These are phyloP conservation scores for Phylloscopus trochiloides DNA, from an alignment of 2,113 vertebrate species.

Conservation along the genomic window DNA sequence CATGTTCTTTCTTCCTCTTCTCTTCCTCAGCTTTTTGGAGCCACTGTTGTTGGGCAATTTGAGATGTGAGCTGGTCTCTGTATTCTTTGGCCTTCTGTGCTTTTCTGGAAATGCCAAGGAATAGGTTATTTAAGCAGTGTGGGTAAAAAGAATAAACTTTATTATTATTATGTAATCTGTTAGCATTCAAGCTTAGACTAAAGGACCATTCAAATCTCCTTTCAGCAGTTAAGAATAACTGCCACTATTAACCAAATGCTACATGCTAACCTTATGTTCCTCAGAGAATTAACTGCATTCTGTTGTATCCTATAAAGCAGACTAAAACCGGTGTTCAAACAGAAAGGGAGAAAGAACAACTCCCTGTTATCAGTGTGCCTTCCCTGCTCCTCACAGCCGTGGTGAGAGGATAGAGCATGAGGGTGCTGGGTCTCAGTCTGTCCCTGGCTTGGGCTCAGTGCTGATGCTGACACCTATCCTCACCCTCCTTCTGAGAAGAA, in stretches of 20 bases:
- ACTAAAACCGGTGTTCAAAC: background rate
- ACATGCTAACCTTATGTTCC: background rate
- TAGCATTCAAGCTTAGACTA: background rate
- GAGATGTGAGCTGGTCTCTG: conserved; percentile 77
- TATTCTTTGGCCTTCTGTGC: conserved; percentile 60
- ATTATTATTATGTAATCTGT: background rate
- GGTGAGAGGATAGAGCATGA: background rate
- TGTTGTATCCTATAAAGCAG: background rate
- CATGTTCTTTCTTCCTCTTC: conserved; percentile 69
- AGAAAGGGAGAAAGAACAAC: background rate
- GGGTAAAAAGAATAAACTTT: background rate
- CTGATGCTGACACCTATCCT: background rate
- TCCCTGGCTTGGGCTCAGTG: background rate
- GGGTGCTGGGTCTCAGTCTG: background rate
- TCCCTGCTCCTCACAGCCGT: background rate
- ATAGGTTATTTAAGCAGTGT: background rate
- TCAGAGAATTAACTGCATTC: background rate
- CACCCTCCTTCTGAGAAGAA: background rate
- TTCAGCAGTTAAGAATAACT: background rate
- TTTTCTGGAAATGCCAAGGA: conserved; percentile 62
- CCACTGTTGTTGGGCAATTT: conserved; percentile 71
- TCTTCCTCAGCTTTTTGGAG: conserved; percentile 46
- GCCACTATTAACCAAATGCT: background rate
- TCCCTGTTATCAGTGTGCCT: fast-evolving
- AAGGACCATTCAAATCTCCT: background rate